Base-by-base conservation (phyloP, 2,888 invertebrate species). In the Drosophila histrio region DNA sequence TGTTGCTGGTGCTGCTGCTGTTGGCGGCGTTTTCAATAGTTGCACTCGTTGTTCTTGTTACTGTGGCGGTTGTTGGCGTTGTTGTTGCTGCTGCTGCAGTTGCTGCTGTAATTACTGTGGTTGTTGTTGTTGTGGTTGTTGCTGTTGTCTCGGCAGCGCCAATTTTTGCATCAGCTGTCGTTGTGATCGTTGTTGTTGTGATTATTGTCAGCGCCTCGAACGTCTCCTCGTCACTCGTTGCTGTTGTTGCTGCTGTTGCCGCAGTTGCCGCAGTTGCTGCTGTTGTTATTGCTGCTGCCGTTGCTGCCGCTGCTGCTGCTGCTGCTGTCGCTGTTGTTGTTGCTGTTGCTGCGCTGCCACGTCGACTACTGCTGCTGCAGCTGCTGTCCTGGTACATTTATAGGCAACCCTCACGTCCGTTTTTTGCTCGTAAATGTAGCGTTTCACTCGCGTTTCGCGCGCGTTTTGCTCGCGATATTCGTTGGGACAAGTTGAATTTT, bases 381-480 rank as follows among this genome's bases (percentile, higher is more conserved):
- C 89, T 88, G 83, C 82, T 91, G 86, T 91, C 88, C 79, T 90
- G 89, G 90, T 89, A 90, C 90, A 90, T 90, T 90, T 90, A 90
- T 85, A 80, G 60, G 80, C 86, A 81, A 86, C 62, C 70, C 71
- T 82, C 28, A 62, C 66, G 62, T 53, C 58, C 65, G 47, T 38
- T 61, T 28, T 17, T 13, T 17, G 8, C 38, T n/a, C 53, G 36
- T 22, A 49, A 36, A 41, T 39, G 3, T 13, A n/a, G 57, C 53
- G 63, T 32, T 57, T 54, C 19, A 4, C 15, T 30, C 49, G 71
- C 71, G 66, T 62, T 54, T 60, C 15, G 11, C 36, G 4, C 26
- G 30, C 49, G 49, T 50, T 68, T 54, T 38, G 0, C 13, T 28
- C 11, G 36, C 39, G 44, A 17, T 62, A 46, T 41, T 47, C 38